Conservation (phyloP, 2,797 vertebrate genomes). For the Enteromius argenteus region DNA sequence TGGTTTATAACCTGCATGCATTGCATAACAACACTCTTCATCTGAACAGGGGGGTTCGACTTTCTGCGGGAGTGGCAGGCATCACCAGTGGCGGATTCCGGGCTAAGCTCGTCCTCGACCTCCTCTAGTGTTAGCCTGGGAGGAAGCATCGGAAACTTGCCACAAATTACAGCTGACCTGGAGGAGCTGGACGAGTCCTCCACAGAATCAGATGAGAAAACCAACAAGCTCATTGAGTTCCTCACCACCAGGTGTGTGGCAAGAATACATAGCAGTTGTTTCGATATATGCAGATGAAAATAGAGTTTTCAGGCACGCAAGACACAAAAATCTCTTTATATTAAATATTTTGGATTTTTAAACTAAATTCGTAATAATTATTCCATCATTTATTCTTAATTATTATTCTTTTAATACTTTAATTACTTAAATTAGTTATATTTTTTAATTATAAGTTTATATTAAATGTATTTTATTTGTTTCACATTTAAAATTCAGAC, state of each 20-base stretch:
- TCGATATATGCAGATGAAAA: not conserved
- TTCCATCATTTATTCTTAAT: not conserved
- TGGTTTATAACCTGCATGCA: not conserved
- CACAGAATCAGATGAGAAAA: conserved; percentile 90
- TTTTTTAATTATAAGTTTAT: not conserved
- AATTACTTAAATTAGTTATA: not conserved
- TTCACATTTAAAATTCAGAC: not conserved
- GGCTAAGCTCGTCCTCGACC: conserved; percentile 94
- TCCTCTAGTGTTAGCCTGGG: conserved; percentile 97
- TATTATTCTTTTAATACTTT: not conserved
- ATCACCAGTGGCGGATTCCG: conserved; percentile 93
- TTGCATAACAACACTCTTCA: not conserved
- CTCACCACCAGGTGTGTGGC: conserved; percentile 91
- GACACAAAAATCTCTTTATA: not conserved
- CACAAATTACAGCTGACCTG: conserved; percentile 91
- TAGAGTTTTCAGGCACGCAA: not conserved
- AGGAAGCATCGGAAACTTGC: conserved; percentile 87
- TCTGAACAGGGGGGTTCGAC: conserved; percentile 88
- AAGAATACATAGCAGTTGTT: not conserved
- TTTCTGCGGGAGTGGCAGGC: conserved; percentile 95
- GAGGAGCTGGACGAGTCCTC: conserved; percentile 87
- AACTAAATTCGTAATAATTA: not conserved
- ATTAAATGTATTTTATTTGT: not conserved
- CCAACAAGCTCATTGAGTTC: conserved; percentile 98
- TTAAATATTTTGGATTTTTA: not conserved